Conservation (phyloP, 1,140 invertebrate genomes). For the Antheraea mylitta region DNA sequence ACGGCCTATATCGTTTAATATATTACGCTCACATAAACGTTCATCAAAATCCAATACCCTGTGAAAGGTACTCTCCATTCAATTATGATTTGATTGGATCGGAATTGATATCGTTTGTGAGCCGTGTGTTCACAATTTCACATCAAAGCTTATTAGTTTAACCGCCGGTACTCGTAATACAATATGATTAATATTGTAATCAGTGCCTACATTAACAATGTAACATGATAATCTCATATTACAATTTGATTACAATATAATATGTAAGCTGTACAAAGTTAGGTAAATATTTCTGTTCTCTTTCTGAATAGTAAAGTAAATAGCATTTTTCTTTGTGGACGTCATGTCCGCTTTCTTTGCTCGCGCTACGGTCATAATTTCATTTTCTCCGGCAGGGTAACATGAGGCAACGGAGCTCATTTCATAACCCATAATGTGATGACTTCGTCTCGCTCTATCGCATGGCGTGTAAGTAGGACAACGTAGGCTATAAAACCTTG, state of each 20-base stretch:
- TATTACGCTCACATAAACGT: constrained; percentile 3
- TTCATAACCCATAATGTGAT: constrained; percentile 71
- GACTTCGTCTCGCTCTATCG: constrained; percentile 38
- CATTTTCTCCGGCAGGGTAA: constrained; percentile 60
- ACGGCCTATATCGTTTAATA: not conserved
- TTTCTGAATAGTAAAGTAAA: not conserved
- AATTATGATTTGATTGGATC: constrained; percentile 36
- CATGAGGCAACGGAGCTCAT: constrained; percentile 62
- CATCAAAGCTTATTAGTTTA: constrained; percentile 17
- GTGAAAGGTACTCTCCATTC: constrained; percentile 32
- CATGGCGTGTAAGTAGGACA: constrained; percentile 34
- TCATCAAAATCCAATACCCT: not conserved
- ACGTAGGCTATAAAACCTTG: constrained; percentile 43
- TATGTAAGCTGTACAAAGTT: not conserved
- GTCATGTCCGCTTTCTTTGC: constrained; percentile 59
- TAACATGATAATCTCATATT: not conserved
- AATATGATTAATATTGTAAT: constrained; percentile 7
- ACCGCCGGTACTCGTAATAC: not conserved
- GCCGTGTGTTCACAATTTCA: constrained; percentile 19
- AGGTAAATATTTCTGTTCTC: constrained; percentile 16
- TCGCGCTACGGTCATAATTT: constrained; percentile 63
- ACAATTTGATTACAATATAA: not conserved
- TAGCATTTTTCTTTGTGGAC: constrained; percentile 18
- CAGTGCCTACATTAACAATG: constrained; percentile 1
- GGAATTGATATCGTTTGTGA: constrained; percentile 35